Base-by-base conservation (phyloP, 1,140 invertebrate genomes). In the Apis cerana region DNA sequence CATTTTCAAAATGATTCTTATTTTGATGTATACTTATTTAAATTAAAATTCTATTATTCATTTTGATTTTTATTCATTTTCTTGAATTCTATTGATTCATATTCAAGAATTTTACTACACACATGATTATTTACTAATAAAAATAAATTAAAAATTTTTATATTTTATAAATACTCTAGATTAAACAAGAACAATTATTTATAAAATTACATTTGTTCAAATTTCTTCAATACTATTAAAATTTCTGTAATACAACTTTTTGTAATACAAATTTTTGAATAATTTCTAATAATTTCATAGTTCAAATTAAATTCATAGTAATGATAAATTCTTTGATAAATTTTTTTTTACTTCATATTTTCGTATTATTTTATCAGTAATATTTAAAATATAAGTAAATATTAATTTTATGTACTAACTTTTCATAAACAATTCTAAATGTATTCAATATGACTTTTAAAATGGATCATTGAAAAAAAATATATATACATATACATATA, bases 191-290 rank as follows among this genome's bases (percentile, higher is more conserved):
- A 23, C 9, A 75, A 56, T 78, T 67, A 79, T 56, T 33, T 52
- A 19, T 64, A n/a, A 70, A 84, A 84, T 54, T 27, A 75, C 33
- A 75, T 84, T 80, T 33, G 58, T 56, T 71, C 81, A 5, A 70
- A 58, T 81, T 75, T 64, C 4, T 64, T 74, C 17, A 48, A 48
- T 17, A 52, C 52, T 56, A 59, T 27, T 69, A 50, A 64, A 74
- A 59, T 61, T n/a, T 75, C 52, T 15, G 33, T 62, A 33, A 82
- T 72, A 50, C 23, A 43, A 43, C 23, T 15, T 62, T 75, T 43
- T 43, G 33, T 43, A 15, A 48, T 58, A 67, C 52, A 62, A 23
- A 43, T 43, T 43, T 43, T 43, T 43, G 33, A 43, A 43, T 43
- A 43, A 43, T 43, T 43, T 43, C 33, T 43, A 43, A 43, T 43